Percentiles rank a stretch among this genome's conserved stretches.
These are phyloP conservation scores for Leucophenga montana DNA, from an alignment of 2,888 invertebrate species.

Conservation along the genomic window DNA sequence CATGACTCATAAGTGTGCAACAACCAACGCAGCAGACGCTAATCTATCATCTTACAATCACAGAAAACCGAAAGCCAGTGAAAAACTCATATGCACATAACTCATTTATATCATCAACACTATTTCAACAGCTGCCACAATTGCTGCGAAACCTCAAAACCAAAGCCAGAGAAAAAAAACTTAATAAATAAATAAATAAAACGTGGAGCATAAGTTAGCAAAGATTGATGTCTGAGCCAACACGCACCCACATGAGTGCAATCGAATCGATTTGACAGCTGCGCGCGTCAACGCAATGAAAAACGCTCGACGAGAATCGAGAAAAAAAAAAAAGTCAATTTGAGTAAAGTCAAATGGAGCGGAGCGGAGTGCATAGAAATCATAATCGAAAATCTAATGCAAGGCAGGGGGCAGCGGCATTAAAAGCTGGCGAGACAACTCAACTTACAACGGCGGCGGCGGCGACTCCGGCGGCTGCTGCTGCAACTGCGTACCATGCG, in stretches of 20 bases:
- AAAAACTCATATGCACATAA: not conserved
- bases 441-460: constrained; percentile 5
- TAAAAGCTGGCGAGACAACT: constrained; percentile 16
- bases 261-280: constrained; percentile 7
- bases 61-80: not conserved
- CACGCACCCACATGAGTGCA: constrained; percentile 19
- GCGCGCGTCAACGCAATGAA: constrained; percentile 13
- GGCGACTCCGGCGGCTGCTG: not conserved
- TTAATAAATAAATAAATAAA: not conserved
- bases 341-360: not conserved
- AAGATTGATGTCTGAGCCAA: constrained; percentile 18
- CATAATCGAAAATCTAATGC: constrained; percentile 6
- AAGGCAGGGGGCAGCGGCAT: too few relatives aligned
- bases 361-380: not conserved
- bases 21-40: not conserved
- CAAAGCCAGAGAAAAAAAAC: not conserved
- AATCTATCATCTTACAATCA: too few relatives aligned
- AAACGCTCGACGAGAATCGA: not conserved
- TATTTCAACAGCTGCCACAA: not conserved
- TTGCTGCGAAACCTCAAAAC: not conserved
- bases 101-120: not conserved
- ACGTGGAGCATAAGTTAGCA: not conserved
- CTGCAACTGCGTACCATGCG: constrained; percentile 29
- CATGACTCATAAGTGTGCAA: not conserved
- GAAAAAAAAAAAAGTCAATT: not conserved